These are phyloP conservation scores for Drosophila littoralis DNA, from an alignment of 1,140 invertebrate genomes.

Conservation along the genomic window DNA sequence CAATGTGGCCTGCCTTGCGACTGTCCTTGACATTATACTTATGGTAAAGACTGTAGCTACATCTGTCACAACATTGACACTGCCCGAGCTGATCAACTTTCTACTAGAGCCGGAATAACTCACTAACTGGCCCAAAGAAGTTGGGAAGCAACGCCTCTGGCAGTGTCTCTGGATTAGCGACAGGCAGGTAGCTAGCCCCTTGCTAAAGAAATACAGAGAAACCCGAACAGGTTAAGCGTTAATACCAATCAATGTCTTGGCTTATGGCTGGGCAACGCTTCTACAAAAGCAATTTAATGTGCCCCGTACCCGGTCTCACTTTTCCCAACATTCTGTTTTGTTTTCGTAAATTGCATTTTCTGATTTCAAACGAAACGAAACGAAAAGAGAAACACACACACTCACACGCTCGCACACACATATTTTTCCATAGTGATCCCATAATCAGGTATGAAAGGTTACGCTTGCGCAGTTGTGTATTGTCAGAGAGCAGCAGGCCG, in stretches of 20 bases:
- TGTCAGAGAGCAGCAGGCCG: slow-evolving; percentile 22
- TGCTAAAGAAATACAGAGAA: slow-evolving; percentile 9
- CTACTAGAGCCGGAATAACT: slow-evolving; percentile 38
- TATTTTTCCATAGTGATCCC: slow-evolving; percentile 29
- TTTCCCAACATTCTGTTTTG: slow-evolving; percentile 57
- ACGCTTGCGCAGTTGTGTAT: slow-evolving; percentile 71
- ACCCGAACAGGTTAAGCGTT: slow-evolving; percentile 74
- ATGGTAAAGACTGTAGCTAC: slow-evolving; percentile 10
- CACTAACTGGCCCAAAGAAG: slow-evolving; percentile 19
- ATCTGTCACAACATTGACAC: slow-evolving; percentile 69
- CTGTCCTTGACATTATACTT: slow-evolving; percentile 38
- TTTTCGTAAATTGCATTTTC: slow-evolving; percentile 83
- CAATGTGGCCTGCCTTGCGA: background rate
- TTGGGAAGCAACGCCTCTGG: slow-evolving; percentile 18
- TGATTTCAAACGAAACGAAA: slow-evolving; percentile 70
- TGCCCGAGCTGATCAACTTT: slow-evolving; percentile 31
- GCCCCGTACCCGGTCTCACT: slow-evolving; percentile 32
- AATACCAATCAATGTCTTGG: slow-evolving; percentile 72
- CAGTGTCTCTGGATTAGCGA: slow-evolving; percentile 26
- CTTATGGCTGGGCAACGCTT: slow-evolving; percentile 28
- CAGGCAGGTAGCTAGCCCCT: slow-evolving; percentile 49
- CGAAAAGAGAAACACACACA: slow-evolving; percentile 12
- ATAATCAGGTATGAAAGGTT: slow-evolving; percentile 83
- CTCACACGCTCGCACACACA: slow-evolving; percentile 10
- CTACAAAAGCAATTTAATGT: slow-evolving; percentile 64